A percentile compares a stretch with the other conserved stretches of the same genome.
These are phyloP conservation scores for Smithornis capensis DNA, from an alignment of 2,113 vertebrate species.

Conservation along the genomic window DNA sequence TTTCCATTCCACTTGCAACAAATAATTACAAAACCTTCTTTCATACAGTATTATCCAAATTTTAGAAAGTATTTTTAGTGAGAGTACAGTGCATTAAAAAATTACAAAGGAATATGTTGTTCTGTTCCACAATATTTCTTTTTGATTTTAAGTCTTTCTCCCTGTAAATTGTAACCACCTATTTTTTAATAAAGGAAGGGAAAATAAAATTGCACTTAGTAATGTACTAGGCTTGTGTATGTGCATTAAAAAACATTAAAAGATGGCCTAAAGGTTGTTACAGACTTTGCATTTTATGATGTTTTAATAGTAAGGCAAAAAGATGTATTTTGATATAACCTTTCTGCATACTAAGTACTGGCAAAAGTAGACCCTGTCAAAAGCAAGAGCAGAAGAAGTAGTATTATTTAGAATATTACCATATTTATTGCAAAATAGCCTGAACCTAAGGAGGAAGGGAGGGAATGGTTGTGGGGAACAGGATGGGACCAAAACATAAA, in stretches of 20 bases:
- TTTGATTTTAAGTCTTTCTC: neutral
- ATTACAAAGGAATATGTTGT: neutral
- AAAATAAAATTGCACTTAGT: neutral
- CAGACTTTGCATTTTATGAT: neutral
- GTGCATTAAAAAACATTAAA: neutral
- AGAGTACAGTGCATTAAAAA: neutral
- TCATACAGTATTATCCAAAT: neutral
- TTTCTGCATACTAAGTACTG: neutral
- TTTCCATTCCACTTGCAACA: neutral
- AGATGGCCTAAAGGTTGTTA: constrained; percentile 12
- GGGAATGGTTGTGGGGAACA: neutral
- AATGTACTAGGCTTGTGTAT: neutral
- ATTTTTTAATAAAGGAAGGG: neutral
- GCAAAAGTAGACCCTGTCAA: neutral
- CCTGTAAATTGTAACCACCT: constrained; percentile 1
- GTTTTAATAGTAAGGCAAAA: constrained; percentile 26
- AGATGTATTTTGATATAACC: neutral
- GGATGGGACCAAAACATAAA: neutral
- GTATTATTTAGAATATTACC: neutral
- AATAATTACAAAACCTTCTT: neutral
- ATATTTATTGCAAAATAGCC: neutral
- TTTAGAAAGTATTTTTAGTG: neutral
- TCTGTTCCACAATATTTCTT: neutral
- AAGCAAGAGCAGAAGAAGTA: neutral
- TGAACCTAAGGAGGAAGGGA: neutral